Base-by-base conservation (phyloP, 2,888 invertebrate species). In the Gandaritis pyraliata region DNA sequence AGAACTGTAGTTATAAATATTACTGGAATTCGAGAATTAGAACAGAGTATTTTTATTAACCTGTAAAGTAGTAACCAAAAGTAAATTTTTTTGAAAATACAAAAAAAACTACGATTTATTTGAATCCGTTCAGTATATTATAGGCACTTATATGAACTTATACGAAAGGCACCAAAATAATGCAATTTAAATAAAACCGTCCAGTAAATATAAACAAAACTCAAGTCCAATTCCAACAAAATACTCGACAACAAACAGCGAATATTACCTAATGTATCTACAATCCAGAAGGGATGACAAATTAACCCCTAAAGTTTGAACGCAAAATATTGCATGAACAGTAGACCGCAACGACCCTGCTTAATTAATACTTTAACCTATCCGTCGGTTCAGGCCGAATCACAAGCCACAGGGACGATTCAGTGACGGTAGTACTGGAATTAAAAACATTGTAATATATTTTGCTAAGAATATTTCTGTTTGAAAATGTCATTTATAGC, bases 1-100 rank as follows among this genome's bases (percentile, higher is more conserved):
- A 75, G 79, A 80, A 85, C 81, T n/a, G n/a, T n/a, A n/a, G n/a
- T n/a, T n/a, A n/a, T 85, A 87, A 86, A 87, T 82, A 84, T 74
- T 79, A 73, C 74, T 66, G 38, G 73, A 77, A 79, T 77, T 75
- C 50, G 64, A 23, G 45, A 45, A 33, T 54, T 38, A 18, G 36
- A 23, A 23, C 8, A 6, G 13, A 29, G 41, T 29, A 41, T 4
- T 8, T 41, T 8, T 29, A 23, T 1, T 23, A 5, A 23, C 3
- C 23, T 23, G 23, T 23, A 23, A 5, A 23, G n/a, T n/a, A n/a
- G n/a, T n/a, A n/a, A n/a, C n/a, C n/a, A n/a, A n/a, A n/a, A n/a
- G n/a, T n/a, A n/a, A n/a, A n/a, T n/a, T n/a, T n/a, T n/a, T n/a
- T n/a, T n/a, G n/a, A n/a, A n/a, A n/a, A n/a, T n/a, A n/a, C n/a